Base-by-base conservation (phyloP, 2,888 invertebrate species). In the Thereva unica region DNA sequence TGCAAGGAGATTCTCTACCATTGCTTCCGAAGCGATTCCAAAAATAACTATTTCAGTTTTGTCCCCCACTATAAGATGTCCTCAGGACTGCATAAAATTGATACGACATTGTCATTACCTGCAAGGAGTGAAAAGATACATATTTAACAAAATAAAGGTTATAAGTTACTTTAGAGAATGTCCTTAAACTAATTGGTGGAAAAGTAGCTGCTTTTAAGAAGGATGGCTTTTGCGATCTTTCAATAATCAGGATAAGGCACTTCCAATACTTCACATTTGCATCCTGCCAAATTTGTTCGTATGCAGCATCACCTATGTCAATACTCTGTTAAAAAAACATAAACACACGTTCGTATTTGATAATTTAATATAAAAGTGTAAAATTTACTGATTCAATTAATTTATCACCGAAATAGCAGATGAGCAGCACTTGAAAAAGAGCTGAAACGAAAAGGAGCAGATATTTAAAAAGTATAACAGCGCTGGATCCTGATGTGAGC, bases 1-100 rank as follows among this genome's bases (percentile, higher is more conserved):
- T 23, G 23, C 23, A 23, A 23, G 1, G 2, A 23, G 23, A 23
- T 23, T 23, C 23, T 23, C 23, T 23, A 23, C 23, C 1, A 23
- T 23, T 23, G 23, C 23, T 23, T 2, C 23, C 23, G 23, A 23
- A 23, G 2, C 1, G 23, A 23, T 23, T 23, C 23, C 23, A 23
- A 1, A 23, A 23, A 23, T 23, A 23, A 23, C 23, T 23, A 23
- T 23, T 23, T 23, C 23, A 23, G 23, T 23, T 23, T 23, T 23
- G 23, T 23, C 23, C 23, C 2, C 23, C 23, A 23, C 23, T 23
- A 23, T 23, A 23, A 23, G 23, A 23, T 2, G 77, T 78, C 8
- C 76, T 74, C 8, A 78, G 56, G 2, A 79, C 67, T 2, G 79
- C 78, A 45, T 77, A 79, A 61, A 78, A 78, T 64, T 78, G 78